Evolutionary conservation across 2,797 vertebrate species (phyloP).

Genomic region (Arnoldichthys spilopterus): DNA sequence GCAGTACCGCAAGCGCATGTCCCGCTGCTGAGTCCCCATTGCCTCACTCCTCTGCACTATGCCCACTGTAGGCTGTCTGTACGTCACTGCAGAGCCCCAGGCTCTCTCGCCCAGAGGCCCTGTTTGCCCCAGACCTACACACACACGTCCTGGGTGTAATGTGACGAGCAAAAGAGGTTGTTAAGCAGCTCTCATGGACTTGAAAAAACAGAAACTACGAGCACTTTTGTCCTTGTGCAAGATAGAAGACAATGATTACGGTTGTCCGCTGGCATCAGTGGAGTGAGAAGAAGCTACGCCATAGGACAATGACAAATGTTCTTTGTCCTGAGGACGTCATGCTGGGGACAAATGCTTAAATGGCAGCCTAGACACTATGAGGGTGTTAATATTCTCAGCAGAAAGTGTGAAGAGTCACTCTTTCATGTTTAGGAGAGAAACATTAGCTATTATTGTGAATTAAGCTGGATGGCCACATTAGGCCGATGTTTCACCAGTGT

Average conservation of each 20-base stretch:
- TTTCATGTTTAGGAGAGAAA: conserved; percentile 9
- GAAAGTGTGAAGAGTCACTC: conserved; percentile 11
- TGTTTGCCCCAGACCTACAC: background rate
- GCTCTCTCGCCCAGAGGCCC: conserved; percentile 10
- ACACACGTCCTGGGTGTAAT: conserved; percentile 2
- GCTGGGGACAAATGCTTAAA: background rate
- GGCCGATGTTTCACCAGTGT: conserved; percentile 36
- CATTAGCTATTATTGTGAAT: conserved; percentile 24
- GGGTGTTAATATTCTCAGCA: conserved; percentile 18
- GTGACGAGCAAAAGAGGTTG: conserved; percentile 20
- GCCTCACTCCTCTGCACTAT: conserved; percentile 26
- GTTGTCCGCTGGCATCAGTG: background rate
- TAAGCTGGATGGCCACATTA: conserved; percentile 7
- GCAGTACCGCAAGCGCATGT: conserved; percentile 94
- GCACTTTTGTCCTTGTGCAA: conserved; percentile 26
- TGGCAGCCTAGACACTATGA: conserved; percentile 7
- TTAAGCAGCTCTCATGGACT: background rate
- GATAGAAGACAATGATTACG: conserved; percentile 11
- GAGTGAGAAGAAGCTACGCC: background rate
- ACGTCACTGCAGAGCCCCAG: background rate
- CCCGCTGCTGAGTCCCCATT: conserved; percentile 85
- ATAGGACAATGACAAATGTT: background rate
- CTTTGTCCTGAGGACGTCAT: conserved; percentile 6
- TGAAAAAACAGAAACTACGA: background rate
- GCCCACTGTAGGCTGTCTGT: conserved; percentile 25